Conservation (phyloP, 2,113 vertebrate species). For the Ifrita kowaldi region DNA sequence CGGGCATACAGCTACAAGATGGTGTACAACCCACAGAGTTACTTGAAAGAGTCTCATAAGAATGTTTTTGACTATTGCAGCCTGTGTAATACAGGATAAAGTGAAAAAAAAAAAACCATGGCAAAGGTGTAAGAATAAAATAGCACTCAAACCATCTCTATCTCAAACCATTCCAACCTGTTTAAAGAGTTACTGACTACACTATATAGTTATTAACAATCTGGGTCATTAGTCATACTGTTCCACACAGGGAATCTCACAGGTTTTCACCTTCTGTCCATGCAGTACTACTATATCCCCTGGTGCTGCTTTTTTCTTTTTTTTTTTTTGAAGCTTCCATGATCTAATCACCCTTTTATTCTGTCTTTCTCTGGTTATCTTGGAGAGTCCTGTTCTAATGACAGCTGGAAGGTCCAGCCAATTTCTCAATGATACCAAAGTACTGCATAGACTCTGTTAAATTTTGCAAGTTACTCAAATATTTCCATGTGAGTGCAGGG, state of each 20-base stretch:
- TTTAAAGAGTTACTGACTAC: not conserved
- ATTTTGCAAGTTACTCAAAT: not conserved
- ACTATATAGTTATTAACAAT: not conserved
- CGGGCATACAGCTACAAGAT: not conserved
- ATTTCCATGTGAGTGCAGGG: not conserved
- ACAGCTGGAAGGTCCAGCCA: not conserved
- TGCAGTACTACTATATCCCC: not conserved
- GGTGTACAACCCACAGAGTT: not conserved
- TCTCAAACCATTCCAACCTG: not conserved
- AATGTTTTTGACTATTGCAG: not conserved
- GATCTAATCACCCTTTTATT: not conserved
- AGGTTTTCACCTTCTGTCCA: not conserved
- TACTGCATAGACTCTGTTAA: not conserved
- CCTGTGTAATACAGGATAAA: not conserved
- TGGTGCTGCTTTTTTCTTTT: not conserved
- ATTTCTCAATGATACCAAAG: not conserved
- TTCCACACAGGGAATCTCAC: not conserved
- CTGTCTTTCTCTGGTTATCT: not conserved
- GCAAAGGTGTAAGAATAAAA: not conserved
- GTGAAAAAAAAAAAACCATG: not conserved
- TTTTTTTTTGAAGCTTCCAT: not conserved
- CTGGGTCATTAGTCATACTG: not conserved
- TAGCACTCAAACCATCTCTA: not conserved
- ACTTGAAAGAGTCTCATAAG: not conserved
- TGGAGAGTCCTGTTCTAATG: not conserved